Evolutionary conservation across 2,797 vertebrate species (phyloP).

Genomic region (Pipistrellus nathusii): DNA sequence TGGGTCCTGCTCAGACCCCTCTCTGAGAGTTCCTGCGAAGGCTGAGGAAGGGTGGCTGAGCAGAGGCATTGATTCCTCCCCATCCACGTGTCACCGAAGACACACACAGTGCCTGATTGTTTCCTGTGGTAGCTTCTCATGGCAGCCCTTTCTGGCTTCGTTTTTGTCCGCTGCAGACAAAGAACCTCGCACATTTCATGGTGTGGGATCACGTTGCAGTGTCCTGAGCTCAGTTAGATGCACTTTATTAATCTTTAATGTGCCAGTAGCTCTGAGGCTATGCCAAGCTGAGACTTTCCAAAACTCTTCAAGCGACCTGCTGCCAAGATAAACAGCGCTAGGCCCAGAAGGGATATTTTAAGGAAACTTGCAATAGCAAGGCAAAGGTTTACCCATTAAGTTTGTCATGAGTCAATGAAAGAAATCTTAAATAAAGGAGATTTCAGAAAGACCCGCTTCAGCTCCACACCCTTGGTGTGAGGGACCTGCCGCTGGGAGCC

Average conservation of each 20-base stretch:
- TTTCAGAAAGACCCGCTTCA: constrained; percentile 54
- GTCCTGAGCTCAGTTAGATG: constrained; percentile 77
- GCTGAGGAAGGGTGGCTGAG: constrained; percentile 2
- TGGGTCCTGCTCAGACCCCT: neutral
- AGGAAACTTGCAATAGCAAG: constrained; percentile 78
- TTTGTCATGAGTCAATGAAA: constrained; percentile 72
- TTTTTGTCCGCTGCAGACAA: constrained; percentile 76
- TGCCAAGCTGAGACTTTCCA: constrained; percentile 77
- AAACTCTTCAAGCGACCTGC: constrained; percentile 69
- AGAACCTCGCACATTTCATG: constrained; percentile 81
- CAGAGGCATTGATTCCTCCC: constrained; percentile 44
- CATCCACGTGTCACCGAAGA: constrained; percentile 33
- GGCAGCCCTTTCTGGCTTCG: constrained; percentile 33
- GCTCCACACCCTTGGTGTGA: neutral
- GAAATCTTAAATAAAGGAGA: constrained; percentile 75
- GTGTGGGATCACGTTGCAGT: constrained; percentile 75
- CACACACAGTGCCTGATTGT: constrained; percentile 48
- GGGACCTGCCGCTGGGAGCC: constrained; percentile 35
- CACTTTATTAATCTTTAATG: constrained; percentile 83
- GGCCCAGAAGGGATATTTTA: constrained; percentile 81
- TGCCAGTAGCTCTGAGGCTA: constrained; percentile 79
- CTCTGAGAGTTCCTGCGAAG: neutral
- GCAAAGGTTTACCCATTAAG: constrained; percentile 73
- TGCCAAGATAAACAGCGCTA: constrained; percentile 83
- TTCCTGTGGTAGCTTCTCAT: constrained; percentile 55